phyloP scores from a whole-genome alignment of 30 jellyfish, hydroid and myxozoan genomes.

The Aurelia sp. region DNA sequence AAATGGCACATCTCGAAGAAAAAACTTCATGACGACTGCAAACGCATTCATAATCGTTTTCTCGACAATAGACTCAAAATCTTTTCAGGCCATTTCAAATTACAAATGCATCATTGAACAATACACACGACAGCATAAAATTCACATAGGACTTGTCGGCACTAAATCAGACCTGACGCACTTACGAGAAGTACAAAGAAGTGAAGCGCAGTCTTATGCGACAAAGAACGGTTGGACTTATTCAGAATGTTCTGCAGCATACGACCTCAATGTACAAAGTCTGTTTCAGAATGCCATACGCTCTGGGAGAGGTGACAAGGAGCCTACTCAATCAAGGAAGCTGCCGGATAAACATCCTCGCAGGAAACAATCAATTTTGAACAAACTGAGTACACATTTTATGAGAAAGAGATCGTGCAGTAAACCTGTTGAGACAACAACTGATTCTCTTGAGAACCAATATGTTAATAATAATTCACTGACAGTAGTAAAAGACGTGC shows the following conservation, averaged over 20 bases:
- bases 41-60: slow-evolving; percentile 57
- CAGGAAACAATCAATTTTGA: slow-evolving; percentile 37
- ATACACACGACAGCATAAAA: slow-evolving; percentile 21
- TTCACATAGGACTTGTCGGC: slow-evolving; percentile 64
- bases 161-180: slow-evolving; percentile 72
- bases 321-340: neutral
- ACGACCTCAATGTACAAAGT: slow-evolving; percentile 54
- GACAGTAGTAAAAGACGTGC: neutral
- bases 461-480: neutral
- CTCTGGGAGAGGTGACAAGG: slow-evolving; percentile 28
- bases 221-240: slow-evolving; percentile 52
- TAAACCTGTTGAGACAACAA: slow-evolving; percentile 18
- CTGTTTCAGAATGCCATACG: slow-evolving; percentile 56
- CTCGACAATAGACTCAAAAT: slow-evolving; percentile 51
- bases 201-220: slow-evolving; percentile 63
- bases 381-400: slow-evolving; percentile 52
- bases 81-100: slow-evolving; percentile 52
- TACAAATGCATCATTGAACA: slow-evolving; percentile 50
- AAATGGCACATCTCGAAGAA: slow-evolving; percentile 57
- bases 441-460: slow-evolving; percentile 13
- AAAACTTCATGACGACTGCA: slow-evolving; percentile 60
- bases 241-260: slow-evolving; percentile 72
- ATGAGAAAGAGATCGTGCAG: slow-evolving; percentile 40
- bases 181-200: slow-evolving; percentile 58
- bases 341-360: slow-evolving; percentile 9